A percentile compares a stretch with the other conserved stretches of the same genome.
These are phyloP conservation scores for Drosophila santomea DNA, from an alignment of 1,140 invertebrate genomes.

Conservation along the genomic window DNA sequence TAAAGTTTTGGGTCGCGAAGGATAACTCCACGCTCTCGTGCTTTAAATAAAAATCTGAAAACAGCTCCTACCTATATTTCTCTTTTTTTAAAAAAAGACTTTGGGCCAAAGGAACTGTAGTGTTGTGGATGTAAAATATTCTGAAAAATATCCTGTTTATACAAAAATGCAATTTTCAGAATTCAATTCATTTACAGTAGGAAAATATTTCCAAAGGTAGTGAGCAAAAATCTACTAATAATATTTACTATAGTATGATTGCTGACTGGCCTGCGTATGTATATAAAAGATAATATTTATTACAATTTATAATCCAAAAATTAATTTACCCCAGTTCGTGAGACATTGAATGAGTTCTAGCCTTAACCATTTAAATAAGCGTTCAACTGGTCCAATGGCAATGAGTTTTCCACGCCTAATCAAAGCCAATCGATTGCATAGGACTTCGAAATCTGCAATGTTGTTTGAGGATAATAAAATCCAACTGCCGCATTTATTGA, in stretches of 20 bases:
- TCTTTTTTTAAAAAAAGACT: too few relatives aligned
- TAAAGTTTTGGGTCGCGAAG: constrained; percentile 28
- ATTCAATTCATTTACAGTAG: neutral
- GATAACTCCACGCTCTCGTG: constrained; percentile 10
- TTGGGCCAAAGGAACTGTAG: too few relatives aligned
- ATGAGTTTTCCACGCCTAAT: neutral
- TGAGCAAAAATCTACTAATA: neutral
- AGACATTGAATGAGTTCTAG: neutral
- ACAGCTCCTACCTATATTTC: neutral
- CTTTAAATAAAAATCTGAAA: neutral
- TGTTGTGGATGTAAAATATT: neutral
- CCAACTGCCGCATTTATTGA: neutral
- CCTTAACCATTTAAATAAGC: neutral
- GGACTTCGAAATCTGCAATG: neutral
- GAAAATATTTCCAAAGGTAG: neutral
- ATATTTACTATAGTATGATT: neutral
- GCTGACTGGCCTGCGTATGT: neutral
- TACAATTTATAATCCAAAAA: neutral
- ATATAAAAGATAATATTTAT: neutral
- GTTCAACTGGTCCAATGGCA: neutral
- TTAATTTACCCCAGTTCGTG: neutral
- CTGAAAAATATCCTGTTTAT: too few relatives aligned
- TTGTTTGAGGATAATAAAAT: neutral
- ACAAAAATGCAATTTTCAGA: too few relatives aligned
- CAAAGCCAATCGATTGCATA: neutral